Base-by-base conservation (phyloP, 2,797 vertebrate genomes). In the Enteromius unitaeniatus region DNA sequence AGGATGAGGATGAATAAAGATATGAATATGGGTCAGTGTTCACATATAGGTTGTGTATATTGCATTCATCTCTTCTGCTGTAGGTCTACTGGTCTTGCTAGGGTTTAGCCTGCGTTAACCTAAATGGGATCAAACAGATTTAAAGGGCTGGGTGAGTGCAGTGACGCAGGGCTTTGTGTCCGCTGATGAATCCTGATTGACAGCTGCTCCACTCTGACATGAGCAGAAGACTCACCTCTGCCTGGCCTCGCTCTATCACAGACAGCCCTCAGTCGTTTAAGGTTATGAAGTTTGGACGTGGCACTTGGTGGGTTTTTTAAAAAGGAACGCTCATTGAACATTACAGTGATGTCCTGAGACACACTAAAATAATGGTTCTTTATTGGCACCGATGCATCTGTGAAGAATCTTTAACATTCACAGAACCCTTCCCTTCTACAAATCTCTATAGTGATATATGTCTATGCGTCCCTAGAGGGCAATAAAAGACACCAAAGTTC, bases 101-200 rank as follows among this genome's bases (percentile, higher is more conserved):
- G 53, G 73, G 78, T 77, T 93, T 91, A 92, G 84, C 86, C 86
- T 88, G 81, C 81, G 86, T 91, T 86, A 79, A 87, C 92, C 89
- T 90, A 94, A 95, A 95, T 90, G 91, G 90, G 93, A 94, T 96
- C 92, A 95, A 93, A 92, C 92, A 91, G 90, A 89, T 95, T 96
- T 94, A 94, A 91, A 94, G 91, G 91, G 89, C 89, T 92, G 87
- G 89, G 90, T 89, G 89, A 87, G 86, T 87, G 88, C 78, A 85
- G 92, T 92, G 90, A 93, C 91, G 91, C 91, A 95, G 91, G 86
- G 89, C 94, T 93, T 93, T 92, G 93, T 88, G 68, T 89, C 88
- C 87, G 89, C 76, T 87, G 91, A 94, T 87, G 89, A 89, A 91
- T 94, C 88, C 82, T 91, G 83, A 64, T 31, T 89, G 93, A 93